phyloP scores from a whole-genome alignment of 2,888 invertebrate genomes.

The Agrotis clavis region DNA sequence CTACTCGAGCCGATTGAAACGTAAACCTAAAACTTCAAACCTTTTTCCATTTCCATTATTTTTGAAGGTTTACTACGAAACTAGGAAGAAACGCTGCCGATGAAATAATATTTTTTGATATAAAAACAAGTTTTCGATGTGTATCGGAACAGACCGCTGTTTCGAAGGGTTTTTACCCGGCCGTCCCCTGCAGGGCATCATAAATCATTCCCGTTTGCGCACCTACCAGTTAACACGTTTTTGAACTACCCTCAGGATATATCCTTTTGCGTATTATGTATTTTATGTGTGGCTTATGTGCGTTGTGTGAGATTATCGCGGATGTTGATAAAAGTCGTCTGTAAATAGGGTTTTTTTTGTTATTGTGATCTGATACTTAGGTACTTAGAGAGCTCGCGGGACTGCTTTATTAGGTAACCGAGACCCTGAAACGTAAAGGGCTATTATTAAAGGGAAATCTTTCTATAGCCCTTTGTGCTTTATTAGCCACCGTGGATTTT shows the following conservation, averaged over 20 bases:
- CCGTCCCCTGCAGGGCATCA: constrained; percentile 70
- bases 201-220: constrained; percentile 74
- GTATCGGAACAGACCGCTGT: constrained; percentile 65
- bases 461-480: too few relatives aligned
- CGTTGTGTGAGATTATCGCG: constrained; percentile 28
- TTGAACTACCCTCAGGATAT: constrained; percentile 67
- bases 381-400: too few relatives aligned
- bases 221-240: constrained; percentile 73
- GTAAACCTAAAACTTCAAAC: constrained; percentile 43
- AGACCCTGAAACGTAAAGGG: too few relatives aligned
- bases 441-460: too few relatives aligned
- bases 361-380: neutral
- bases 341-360: neutral
- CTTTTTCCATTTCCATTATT: constrained; percentile 37
- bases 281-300: constrained; percentile 46
- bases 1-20: constrained; percentile 23
- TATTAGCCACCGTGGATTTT: too few relatives aligned
- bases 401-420: too few relatives aligned
- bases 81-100: constrained; percentile 40
- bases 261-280: constrained; percentile 50
- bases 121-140: constrained; percentile 69
- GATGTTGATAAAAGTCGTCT: neutral
- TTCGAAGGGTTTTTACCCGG: constrained; percentile 69
- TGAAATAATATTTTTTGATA: constrained; percentile 60
- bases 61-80: constrained; percentile 39